These are phyloP conservation scores for Anguilla megastoma DNA, from an alignment of 2,797 vertebrate genomes.

Conservation along the genomic window DNA sequence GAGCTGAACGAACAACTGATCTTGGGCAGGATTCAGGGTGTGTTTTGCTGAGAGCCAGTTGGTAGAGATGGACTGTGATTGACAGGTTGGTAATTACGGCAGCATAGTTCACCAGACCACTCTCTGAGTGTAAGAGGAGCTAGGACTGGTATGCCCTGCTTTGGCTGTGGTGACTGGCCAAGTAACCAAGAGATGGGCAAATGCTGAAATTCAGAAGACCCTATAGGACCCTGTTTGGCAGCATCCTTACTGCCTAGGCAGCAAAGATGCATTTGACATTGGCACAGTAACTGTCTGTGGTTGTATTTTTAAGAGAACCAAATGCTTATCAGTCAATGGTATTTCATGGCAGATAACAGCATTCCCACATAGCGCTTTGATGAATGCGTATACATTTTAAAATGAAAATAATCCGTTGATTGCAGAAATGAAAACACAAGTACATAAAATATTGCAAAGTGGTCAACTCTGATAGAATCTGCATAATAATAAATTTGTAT, in stretches of 20 bases:
- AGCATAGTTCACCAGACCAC: not conserved
- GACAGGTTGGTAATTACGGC: slow-evolving; percentile 24
- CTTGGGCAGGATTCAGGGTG: slow-evolving; percentile 64
- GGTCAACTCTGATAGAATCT: not conserved
- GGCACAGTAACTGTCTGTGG: too few species aligned
- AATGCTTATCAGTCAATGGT: too few species aligned
- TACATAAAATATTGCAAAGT: not conserved
- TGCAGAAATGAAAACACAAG: not conserved
- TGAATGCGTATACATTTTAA: too few species aligned
- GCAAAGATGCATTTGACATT: not conserved
- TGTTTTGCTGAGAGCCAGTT: slow-evolving; percentile 70
- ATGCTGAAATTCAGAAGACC: not conserved
- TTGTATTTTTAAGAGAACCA: too few species aligned
- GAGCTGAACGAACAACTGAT: not conserved
- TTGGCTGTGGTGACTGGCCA: not conserved
- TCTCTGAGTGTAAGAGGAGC: not conserved
- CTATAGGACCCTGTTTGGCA: not conserved
- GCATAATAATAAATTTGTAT: not conserved
- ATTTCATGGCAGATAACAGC: too few species aligned
- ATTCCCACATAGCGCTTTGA: too few species aligned
- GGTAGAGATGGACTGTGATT: slow-evolving; percentile 59
- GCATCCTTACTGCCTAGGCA: not conserved
- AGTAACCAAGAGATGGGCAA: not conserved
- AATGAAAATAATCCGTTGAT: not conserved
- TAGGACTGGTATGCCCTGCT: not conserved